These are phyloP conservation scores for Nylanderia fulva DNA, from an alignment of 1,140 invertebrate genomes.

Conservation along the genomic window DNA sequence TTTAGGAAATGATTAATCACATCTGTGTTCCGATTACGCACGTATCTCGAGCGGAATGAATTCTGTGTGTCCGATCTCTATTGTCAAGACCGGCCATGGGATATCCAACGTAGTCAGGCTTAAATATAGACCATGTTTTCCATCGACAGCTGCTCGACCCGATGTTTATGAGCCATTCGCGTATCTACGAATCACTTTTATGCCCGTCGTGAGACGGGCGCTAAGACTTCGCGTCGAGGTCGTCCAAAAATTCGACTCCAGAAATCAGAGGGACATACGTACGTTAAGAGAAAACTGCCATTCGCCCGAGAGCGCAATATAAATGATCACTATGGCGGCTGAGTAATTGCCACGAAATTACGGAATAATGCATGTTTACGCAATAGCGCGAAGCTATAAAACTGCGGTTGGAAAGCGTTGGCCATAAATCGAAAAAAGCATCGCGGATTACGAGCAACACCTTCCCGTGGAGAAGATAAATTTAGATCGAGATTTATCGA, in stretches of 20 bases:
- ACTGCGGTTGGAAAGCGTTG: slow-evolving; percentile 4
- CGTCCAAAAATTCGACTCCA: slow-evolving; percentile 34
- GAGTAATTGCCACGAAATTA: slow-evolving; percentile 43
- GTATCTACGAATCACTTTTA: slow-evolving; percentile 81
- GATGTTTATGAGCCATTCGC: slow-evolving; percentile 81
- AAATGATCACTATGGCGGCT: neutral
- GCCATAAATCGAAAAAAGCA: slow-evolving; percentile 53
- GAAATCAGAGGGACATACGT: neutral
- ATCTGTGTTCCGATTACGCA: slow-evolving; percentile 33
- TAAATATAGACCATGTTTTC: slow-evolving; percentile 84
- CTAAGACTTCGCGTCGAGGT: slow-evolving; percentile 3
- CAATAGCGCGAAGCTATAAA: slow-evolving; percentile 41
- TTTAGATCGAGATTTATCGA: slow-evolving; percentile 81
- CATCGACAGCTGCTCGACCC: slow-evolving; percentile 83
- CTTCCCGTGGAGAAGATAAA: slow-evolving; percentile 72
- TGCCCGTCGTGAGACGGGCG: slow-evolving; percentile 66
- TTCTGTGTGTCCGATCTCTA: slow-evolving; percentile 28
- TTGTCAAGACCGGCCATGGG: slow-evolving; percentile 63
- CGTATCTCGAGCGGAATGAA: slow-evolving; percentile 20
- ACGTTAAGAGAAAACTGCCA: neutral
- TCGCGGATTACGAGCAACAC: slow-evolving; percentile 41
- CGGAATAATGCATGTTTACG: slow-evolving; percentile 27
- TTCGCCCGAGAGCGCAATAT: neutral
- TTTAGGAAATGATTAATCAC: slow-evolving; percentile 52
- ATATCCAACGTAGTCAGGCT: slow-evolving; percentile 68